A percentile compares a stretch with the other conserved stretches of the same genome.
Evolutionary conservation across 2,113 vertebrate species (phyloP).

Genomic region (Thinocorus orbignyianus): DNA sequence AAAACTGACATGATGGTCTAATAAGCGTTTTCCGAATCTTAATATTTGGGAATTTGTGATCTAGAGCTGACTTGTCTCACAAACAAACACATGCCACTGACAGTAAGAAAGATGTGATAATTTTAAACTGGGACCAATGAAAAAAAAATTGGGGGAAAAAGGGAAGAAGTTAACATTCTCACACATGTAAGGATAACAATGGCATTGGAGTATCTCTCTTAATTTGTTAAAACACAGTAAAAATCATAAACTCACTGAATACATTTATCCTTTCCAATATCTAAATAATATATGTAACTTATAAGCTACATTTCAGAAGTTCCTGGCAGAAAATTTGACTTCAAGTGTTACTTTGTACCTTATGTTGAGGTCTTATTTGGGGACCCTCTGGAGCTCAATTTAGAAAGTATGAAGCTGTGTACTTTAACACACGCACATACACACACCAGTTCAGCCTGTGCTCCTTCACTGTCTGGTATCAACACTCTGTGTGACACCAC

Average conservation of each 20-base stretch:
- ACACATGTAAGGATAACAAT: accelerated
- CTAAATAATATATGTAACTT: background rate
- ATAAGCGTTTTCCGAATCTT: background rate
- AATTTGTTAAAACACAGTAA: background rate
- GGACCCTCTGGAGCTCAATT: background rate
- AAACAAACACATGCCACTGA: background rate
- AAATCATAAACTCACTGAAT: background rate
- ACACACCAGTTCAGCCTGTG: background rate
- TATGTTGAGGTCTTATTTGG: background rate
- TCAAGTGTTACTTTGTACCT: background rate
- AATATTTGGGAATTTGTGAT: background rate
- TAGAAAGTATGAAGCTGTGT: background rate
- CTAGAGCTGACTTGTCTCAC: background rate
- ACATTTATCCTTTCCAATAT: background rate
- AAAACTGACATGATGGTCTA: background rate
- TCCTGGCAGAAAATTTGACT: background rate
- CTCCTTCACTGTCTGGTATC: background rate
- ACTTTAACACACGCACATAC: background rate
- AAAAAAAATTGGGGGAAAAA: background rate
- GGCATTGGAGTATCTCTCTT: background rate
- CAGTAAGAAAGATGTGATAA: background rate
- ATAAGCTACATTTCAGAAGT: background rate
- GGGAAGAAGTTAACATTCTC: background rate
- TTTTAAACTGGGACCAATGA: background rate
- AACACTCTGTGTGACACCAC: accelerated